These are phyloP conservation scores for Protaetia brevitarsis DNA, from an alignment of 1,140 invertebrate species.

Conservation along the genomic window DNA sequence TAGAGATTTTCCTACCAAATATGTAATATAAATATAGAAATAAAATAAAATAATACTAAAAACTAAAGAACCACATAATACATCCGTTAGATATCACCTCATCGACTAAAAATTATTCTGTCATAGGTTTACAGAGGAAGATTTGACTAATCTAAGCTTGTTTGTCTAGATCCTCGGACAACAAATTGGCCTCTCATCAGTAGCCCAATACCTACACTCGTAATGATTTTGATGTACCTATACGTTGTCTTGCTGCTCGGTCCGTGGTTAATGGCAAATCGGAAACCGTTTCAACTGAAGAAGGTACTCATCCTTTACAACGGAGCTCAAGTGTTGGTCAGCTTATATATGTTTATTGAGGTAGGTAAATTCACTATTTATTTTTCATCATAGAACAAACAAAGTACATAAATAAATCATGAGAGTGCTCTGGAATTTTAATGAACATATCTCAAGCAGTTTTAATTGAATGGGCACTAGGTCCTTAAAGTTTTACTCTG, in stretches of 20 bases:
- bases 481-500: too few relatives aligned
- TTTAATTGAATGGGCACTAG: too few relatives aligned
- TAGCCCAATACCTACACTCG: slow-evolving; percentile 79
- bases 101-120: too few relatives aligned
- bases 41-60: not conserved
- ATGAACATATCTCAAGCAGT: too few relatives aligned
- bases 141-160: slow-evolving; percentile 25
- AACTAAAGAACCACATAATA: not conserved
- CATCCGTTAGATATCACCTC: too few relatives aligned
- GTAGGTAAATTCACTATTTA: slow-evolving; percentile 55
- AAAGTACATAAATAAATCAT: not conserved
- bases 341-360: slow-evolving; percentile 84
- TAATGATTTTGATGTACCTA: slow-evolving; percentile 78
- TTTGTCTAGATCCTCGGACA: slow-evolving; percentile 75
- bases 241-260: slow-evolving; percentile 78
- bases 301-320: slow-evolving; percentile 85
- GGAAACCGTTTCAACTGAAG: slow-evolving; percentile 81
- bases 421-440: too few relatives aligned
- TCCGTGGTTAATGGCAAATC: slow-evolving; percentile 81
- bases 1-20: too few relatives aligned
- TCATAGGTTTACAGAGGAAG: not conserved
- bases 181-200: slow-evolving; percentile 89
- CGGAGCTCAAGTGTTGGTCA: slow-evolving; percentile 81
- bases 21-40: too few relatives aligned
- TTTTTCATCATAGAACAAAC: not conserved